These are phyloP conservation scores for Drosophila multiciliata DNA, from an alignment of 2,888 invertebrate species.

Conservation along the genomic window DNA sequence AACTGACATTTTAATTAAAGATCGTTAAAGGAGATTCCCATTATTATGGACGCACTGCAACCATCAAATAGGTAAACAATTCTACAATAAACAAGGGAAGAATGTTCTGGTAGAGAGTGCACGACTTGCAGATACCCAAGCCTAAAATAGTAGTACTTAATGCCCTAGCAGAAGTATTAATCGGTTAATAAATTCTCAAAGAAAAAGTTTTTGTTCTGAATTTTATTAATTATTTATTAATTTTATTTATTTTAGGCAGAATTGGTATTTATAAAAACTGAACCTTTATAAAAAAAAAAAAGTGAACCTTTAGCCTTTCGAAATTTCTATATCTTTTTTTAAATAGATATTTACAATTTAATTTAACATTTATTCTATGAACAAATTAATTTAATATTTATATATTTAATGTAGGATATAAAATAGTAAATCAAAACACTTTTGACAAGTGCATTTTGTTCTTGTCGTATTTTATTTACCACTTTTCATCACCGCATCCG, in stretches of 20 bases:
- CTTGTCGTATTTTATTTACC: slow-evolving; percentile 63
- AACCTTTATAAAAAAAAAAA: no score
- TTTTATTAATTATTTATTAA: background rate
- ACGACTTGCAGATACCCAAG: background rate
- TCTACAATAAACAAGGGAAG: background rate
- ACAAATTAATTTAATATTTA: background rate
- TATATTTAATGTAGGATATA: background rate
- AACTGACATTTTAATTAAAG: slow-evolving; percentile 66
- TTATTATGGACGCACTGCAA: slow-evolving; percentile 17
- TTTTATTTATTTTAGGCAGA: background rate
- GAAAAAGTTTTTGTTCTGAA: background rate
- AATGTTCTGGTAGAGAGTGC: background rate
- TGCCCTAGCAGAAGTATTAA: background rate
- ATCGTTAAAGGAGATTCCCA: slow-evolving; percentile 44
- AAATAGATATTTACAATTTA: background rate
- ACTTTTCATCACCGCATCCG: slow-evolving; percentile 61
- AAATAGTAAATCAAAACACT: background rate
- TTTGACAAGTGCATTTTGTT: slow-evolving; percentile 1
- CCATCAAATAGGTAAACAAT: slow-evolving; percentile 1
- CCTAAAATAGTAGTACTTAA: background rate
- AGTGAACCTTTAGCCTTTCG: no score
- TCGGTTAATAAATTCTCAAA: background rate
- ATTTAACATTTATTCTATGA: background rate
- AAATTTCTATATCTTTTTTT: no score
- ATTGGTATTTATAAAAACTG: background rate